Evolutionary conservation across 2,888 invertebrate genomes (phyloP).

Genomic region (Lasioglossum marginatum): DNA sequence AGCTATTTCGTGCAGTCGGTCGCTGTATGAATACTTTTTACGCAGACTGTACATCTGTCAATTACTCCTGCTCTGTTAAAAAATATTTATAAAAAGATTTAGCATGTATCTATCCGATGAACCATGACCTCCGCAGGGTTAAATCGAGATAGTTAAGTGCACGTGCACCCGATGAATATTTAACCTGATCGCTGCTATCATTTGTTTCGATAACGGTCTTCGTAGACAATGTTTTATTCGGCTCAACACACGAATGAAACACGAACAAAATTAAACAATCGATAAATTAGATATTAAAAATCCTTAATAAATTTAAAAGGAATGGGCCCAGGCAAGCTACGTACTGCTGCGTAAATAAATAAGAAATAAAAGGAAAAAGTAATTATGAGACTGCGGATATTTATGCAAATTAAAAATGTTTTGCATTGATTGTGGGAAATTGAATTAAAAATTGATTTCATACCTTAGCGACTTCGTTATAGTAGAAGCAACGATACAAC

Average conservation of each 20-base stretch:
- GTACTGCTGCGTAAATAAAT: not conserved
- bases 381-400: no score
- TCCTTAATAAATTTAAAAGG: no score
- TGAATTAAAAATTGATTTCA: no score
- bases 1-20: not conserved
- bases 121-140: constrained; percentile 1
- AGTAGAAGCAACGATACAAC: no score
- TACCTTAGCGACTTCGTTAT: no score
- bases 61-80: not conserved
- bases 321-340: not conserved
- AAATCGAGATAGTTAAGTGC: constrained; percentile 5
- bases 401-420: no score
- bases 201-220: not conserved
- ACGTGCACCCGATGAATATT: constrained; percentile 7
- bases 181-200: constrained; percentile 13
- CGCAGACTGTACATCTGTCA: not conserved
- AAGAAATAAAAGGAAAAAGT: not conserved
- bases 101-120: not conserved
- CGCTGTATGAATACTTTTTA: not conserved
- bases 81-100: constrained; percentile 4
- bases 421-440: no score
- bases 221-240: not conserved
- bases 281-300: not conserved
- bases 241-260: not conserved
- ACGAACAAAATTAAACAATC: not conserved